Base-by-base conservation (phyloP, 2,797 vertebrate species). In the Rhinatrema bivittatum region DNA sequence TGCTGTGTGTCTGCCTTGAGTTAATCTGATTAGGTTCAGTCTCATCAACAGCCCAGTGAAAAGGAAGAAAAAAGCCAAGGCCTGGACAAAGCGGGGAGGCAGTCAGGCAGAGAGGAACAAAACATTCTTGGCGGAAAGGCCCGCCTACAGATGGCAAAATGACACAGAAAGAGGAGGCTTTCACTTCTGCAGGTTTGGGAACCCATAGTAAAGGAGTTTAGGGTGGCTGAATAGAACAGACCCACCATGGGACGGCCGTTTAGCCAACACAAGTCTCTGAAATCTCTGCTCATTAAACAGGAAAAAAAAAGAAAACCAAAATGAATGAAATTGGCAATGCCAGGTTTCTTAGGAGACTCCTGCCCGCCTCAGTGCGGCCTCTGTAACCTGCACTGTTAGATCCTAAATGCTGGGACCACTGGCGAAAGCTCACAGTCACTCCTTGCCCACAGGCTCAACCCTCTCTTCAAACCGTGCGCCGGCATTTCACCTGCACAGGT, bases 21-120 rank as follows among this genome's bases (percentile, higher is more conserved):
- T 89, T 93, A 93, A 93, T 93, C 91, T 90, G 88, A 93, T 93
- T 92, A 93, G 84, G 80, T n/a, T 81, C 89, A 86, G 91, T 86
- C 89, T 93, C 89, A 91, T 93, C 91, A 89, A 88, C 81, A 74
- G 82, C 66, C 67, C 72, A 36, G 74, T 87, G 88, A 84, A 90
- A 89, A 85, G 78, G 72, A 64, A 71, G 78, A 87, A 87, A 82
- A 78, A 82, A 86, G 76, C 68, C 70, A 64, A 60, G 87, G 87
- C 85, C 68, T 65, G 79, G 76, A 73, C 77, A 56, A 82, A 65
- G 68, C 73, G n/a, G 42, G 65, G 74, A 72, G 70, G 67, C 66
- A 68, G 80, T 79, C 79, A 82, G 72, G 60, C 68, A 60, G 72
- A 46, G 70, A 37, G 4, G 81, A 89, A 91, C 86, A 63, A 85